Conservation (phyloP, 30 jellyfish, hydroid and myxozoan genomes). For the Aurelia aurita complex sp. Pacific region DNA sequence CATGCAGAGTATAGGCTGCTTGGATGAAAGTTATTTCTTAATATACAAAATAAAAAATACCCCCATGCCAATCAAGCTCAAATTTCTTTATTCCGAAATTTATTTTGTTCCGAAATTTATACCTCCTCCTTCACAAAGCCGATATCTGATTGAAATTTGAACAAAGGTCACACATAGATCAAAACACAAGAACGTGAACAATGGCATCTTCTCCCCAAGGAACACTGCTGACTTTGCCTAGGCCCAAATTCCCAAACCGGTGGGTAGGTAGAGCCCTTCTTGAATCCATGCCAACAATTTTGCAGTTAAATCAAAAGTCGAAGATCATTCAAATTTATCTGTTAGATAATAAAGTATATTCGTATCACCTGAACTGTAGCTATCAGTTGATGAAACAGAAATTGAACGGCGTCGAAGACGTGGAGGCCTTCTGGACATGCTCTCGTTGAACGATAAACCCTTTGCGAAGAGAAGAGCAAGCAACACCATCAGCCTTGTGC, state of each 20-base stretch:
- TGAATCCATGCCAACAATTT: too few species aligned
- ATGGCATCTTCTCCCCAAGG: background rate
- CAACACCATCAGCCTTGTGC: background rate
- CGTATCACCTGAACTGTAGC: slow-evolving; percentile 96
- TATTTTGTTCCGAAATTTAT: too few species aligned
- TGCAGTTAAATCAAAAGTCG: too few species aligned
- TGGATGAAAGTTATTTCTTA: too few species aligned
- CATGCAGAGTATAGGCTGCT: too few species aligned
- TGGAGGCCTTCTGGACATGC: slow-evolving; percentile 89
- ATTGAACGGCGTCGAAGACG: slow-evolving; percentile 92
- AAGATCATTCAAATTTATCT: too few species aligned
- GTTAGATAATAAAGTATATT: too few species aligned
- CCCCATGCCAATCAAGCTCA: too few species aligned
- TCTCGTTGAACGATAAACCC: slow-evolving; percentile 96
- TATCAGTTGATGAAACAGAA: slow-evolving; percentile 94
- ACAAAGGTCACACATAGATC: background rate
- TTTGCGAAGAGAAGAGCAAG: slow-evolving; percentile 29
- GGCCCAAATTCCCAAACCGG: too few species aligned
- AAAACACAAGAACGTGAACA: background rate
- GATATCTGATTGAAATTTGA: background rate
- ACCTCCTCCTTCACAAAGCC: background rate
- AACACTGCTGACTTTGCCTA: background rate
- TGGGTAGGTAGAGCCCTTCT: too few species aligned
- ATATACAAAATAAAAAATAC: too few species aligned
- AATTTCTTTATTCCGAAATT: too few species aligned